phyloP scores from a whole-genome alignment of 2,113 vertebrate genomes.

The Oreochromis aureus region DNA sequence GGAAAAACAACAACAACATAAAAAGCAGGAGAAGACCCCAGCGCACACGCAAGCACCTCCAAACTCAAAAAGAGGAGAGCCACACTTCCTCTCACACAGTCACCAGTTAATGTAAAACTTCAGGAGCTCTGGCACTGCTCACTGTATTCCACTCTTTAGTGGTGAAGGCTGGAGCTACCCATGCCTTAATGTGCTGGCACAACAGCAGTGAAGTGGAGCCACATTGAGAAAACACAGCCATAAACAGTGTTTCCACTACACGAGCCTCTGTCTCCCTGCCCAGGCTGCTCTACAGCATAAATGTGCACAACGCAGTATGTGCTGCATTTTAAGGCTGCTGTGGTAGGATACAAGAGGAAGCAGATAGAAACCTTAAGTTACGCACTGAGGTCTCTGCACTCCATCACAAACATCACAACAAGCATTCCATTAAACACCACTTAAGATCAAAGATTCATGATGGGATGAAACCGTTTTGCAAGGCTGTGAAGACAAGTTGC shows the following conservation, averaged over 20 bases:
- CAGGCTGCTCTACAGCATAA: background rate
- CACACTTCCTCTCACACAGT: conserved; percentile 25
- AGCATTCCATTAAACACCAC: background rate
- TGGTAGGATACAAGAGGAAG: background rate
- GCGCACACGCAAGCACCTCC: background rate
- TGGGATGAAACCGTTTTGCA: background rate
- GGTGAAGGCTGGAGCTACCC: background rate
- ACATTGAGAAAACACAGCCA: conserved; percentile 17
- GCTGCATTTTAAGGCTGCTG: background rate
- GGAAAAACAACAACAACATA: conserved; percentile 57
- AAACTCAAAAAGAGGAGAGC: background rate
- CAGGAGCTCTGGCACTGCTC: background rate
- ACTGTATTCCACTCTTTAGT: conserved; percentile 1
- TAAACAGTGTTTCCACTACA: conserved; percentile 27
- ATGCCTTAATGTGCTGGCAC: background rate
- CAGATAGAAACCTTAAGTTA: background rate
- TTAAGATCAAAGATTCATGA: background rate
- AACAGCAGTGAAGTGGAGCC: background rate
- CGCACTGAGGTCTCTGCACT: background rate
- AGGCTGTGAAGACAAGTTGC: background rate
- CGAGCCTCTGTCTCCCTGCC: background rate
- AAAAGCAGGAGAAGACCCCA: conserved; percentile 20
- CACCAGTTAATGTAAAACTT: conserved; percentile 30
- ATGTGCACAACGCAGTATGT: background rate
- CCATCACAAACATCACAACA: background rate